Conservation (phyloP, 2,888 invertebrate species). For the Dynastes maya region DNA sequence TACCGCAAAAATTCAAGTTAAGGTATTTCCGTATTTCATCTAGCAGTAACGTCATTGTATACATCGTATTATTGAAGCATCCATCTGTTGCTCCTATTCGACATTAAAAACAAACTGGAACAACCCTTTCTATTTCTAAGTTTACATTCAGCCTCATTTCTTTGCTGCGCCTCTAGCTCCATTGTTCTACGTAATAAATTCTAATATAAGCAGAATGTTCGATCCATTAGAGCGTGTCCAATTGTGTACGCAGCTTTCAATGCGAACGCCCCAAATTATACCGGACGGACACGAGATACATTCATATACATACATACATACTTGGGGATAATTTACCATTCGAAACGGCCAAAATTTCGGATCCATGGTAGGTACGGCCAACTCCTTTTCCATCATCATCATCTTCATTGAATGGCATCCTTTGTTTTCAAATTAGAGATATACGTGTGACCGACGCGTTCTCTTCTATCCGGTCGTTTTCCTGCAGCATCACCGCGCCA, state of each 20-base stretch:
- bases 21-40: no score
- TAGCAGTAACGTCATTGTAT: no score
- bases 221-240: not conserved
- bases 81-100: not conserved
- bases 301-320: not conserved
- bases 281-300: not conserved
- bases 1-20: no score
- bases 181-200: conserved; percentile 12
- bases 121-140: conserved; percentile 5
- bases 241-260: not conserved
- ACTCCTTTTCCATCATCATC: not conserved
- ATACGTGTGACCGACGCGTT: conserved; percentile 28
- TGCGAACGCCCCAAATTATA: not conserved
- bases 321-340: conserved; percentile 1
- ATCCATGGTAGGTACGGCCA: conserved; percentile 13
- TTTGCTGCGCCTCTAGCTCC: not conserved
- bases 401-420: conserved; percentile 10
- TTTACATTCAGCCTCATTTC: not conserved
- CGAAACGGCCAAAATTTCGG: conserved; percentile 18
- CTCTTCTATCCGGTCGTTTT: conserved; percentile 1
- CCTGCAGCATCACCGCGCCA: conserved; percentile 24
- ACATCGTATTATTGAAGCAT: no score
- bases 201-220: not conserved
- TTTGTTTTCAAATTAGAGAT: conserved; percentile 33
- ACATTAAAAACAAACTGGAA: not conserved